These are phyloP conservation scores for Astreopora myriophthalma DNA, from an alignment of 64 coral and sea anemone genomes.

Conservation along the genomic window DNA sequence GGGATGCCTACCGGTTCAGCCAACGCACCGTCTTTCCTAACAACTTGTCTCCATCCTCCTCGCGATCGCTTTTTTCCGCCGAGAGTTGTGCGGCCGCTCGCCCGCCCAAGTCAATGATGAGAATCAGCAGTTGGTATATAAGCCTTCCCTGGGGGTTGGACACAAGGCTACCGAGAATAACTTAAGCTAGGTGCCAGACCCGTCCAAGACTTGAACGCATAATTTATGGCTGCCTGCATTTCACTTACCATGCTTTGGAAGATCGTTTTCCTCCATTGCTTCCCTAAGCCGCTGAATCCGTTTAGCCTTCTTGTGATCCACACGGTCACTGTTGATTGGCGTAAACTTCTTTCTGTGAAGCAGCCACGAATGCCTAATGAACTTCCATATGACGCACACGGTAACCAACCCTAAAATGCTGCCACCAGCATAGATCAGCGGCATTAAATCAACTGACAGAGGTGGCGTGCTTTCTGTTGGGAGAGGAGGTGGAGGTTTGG, in stretches of 20 bases:
- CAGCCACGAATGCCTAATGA: slow-evolving; percentile 67
- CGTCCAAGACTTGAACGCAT: background rate
- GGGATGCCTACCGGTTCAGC: too few relatives aligned
- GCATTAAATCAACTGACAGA: slow-evolving; percentile 45
- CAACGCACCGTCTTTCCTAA: too few relatives aligned
- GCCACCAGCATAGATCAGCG: slow-evolving; percentile 52
- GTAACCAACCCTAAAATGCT: slow-evolving; percentile 36
- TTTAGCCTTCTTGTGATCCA: slow-evolving; percentile 10
- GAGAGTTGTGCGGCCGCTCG: too few relatives aligned
- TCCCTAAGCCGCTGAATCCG: slow-evolving; percentile 7
- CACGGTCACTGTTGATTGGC: slow-evolving; percentile 78
- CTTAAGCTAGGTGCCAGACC: too few relatives aligned
- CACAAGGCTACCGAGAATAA: background rate
- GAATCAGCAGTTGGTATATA: too few relatives aligned
- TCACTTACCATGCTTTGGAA: background rate
- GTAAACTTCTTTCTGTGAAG: slow-evolving; percentile 84
- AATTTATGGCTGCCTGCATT: background rate
- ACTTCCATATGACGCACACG: slow-evolving; percentile 60
- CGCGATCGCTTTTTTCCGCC: too few relatives aligned
- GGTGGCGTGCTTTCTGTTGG: background rate
- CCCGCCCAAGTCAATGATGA: too few relatives aligned
- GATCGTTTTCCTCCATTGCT: slow-evolving; percentile 41
- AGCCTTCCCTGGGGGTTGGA: too few relatives aligned
- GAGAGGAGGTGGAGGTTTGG: background rate
- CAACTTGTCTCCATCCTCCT: too few relatives aligned